Conservation (phyloP, 2,113 vertebrate species). For the Anas platyrhynchos region DNA sequence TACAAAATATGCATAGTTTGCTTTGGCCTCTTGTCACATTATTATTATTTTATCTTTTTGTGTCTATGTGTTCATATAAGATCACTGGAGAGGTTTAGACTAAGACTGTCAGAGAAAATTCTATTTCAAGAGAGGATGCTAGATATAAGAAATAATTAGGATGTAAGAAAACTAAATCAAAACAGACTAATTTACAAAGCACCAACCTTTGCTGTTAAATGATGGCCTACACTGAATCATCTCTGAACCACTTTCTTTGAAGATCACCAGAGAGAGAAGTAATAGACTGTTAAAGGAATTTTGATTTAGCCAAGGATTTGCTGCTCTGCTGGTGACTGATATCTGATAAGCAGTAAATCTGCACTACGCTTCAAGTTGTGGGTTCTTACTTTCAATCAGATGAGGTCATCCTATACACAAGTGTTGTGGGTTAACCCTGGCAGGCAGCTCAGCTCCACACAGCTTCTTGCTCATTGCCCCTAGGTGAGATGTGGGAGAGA, state of each 20-base stretch:
- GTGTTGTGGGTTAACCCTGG: too few relatives aligned
- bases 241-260: not conserved
- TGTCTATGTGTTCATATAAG: not conserved
- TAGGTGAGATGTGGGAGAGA: too few relatives aligned
- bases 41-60: not conserved
- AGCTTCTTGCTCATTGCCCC: too few relatives aligned
- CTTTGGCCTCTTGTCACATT: not conserved
- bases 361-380: not conserved
- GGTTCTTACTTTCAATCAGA: constrained; percentile 26
- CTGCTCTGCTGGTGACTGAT: not conserved
- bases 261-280: not conserved
- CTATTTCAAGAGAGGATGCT: not conserved
- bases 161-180: not conserved
- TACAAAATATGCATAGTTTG: not conserved
- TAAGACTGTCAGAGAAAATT: not conserved
- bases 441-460: too few relatives aligned
- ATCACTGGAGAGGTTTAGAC: not conserved
- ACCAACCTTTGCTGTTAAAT: not conserved
- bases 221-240: not conserved
- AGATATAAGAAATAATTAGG: not conserved
- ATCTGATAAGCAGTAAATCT: constrained; percentile 13
- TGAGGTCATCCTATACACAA: not conserved
- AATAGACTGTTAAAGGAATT: not conserved
- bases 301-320: not conserved
- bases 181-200: not conserved